Percentiles rank a stretch among this genome's conserved stretches.
Evolutionary conservation across 2,113 vertebrate genomes (phyloP).

Genomic region (Dolichallabes microphthalmus): DNA sequence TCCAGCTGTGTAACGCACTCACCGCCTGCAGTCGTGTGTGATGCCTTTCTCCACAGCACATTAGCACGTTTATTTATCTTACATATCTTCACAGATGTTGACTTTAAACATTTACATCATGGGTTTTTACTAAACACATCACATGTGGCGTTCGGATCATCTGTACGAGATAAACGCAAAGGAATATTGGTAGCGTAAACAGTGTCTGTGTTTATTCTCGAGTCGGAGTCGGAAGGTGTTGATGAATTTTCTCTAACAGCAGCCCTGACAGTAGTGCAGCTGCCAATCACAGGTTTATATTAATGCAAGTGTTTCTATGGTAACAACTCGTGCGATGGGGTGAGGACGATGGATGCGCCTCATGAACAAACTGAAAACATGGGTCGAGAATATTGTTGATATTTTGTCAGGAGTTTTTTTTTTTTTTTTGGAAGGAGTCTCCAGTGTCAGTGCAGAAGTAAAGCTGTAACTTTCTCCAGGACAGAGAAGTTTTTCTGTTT

Average conservation of each 20-base stretch:
- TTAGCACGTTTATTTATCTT: constrained; percentile 1
- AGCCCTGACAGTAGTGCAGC: background rate
- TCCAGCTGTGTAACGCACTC: background rate
- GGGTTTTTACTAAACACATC: constrained; percentile 10
- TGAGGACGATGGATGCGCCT: background rate
- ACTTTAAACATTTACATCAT: constrained; percentile 4
- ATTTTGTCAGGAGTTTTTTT: background rate
- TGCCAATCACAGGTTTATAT: background rate
- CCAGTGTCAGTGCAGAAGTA: too few relatives aligned
- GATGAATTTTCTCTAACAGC: background rate
- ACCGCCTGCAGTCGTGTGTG: constrained; percentile 18
- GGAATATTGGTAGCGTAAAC: background rate
- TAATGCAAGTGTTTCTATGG: background rate
- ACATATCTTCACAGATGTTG: constrained; percentile 8
- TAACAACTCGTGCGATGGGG: background rate
- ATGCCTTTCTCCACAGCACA: constrained; percentile 9
- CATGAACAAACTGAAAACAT: background rate
- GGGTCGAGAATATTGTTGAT: background rate
- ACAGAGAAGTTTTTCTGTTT: too few relatives aligned
- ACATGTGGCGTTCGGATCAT: background rate
- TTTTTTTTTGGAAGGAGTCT: background rate
- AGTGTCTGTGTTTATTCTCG: background rate
- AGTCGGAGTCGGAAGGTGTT: background rate
- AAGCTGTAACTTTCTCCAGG: too few relatives aligned
- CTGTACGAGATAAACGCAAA: constrained; percentile 8